A percentile compares a stretch with the other conserved stretches of the same genome.
Evolutionary conservation across 2,113 vertebrate genomes (phyloP).

Genomic region (Arvicanthis niloticus): DNA sequence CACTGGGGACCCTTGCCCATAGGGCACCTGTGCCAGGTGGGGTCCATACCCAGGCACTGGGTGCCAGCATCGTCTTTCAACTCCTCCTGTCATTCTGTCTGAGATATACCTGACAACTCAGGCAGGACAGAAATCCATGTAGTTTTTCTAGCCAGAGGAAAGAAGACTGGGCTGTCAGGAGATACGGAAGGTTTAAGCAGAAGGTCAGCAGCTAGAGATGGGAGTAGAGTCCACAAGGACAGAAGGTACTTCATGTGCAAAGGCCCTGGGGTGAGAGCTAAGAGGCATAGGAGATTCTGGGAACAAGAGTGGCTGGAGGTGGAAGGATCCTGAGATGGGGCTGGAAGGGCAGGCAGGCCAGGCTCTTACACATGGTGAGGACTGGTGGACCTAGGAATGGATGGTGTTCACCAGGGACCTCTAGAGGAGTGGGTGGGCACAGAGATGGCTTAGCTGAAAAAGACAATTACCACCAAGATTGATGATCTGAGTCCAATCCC

Average conservation of each 20-base stretch:
- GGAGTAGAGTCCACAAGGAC: background rate
- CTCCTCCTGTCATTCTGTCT: background rate
- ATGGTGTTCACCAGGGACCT: accelerated
- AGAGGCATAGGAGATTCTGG: accelerated
- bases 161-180: accelerated
- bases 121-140: accelerated
- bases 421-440: background rate
- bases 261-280: background rate
- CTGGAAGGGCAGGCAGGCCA: background rate
- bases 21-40: background rate
- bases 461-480: background rate
- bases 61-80: accelerated
- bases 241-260: background rate
- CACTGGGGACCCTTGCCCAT: accelerated
- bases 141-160: background rate
- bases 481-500: background rate
- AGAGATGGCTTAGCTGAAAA: background rate
- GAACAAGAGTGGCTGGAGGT: background rate
- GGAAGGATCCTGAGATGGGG: background rate
- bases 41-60: background rate
- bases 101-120: background rate
- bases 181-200: background rate
- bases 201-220: background rate
- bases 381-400: background rate
- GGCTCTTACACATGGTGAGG: accelerated